Evolutionary conservation across 1,140 invertebrate genomes (phyloP), one percentile per base, ranked within the genome.

Genomic region (Patella vulgata): DNA sequence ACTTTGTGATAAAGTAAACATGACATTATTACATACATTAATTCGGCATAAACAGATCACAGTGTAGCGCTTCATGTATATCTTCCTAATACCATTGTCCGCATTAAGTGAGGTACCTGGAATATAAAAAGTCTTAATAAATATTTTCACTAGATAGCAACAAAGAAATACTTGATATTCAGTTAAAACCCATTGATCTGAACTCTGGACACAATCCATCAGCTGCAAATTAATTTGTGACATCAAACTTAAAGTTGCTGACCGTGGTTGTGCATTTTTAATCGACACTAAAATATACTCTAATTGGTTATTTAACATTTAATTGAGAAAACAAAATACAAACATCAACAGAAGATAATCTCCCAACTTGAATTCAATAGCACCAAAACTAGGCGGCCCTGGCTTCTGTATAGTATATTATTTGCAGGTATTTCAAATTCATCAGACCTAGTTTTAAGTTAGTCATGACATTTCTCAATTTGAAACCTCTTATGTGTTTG

Each of bases 71-170:
- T 47, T 51, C 58, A 75, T 8, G 74, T 76, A 39, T 85, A 85
- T 47, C 87, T 77, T 19, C 88, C 88, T n/a, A 87, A 59, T 30
- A 88, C 86, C 70, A 89, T 80, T 12, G 84, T 80, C 61, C 82
- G 72, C 40, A 89, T 76, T 44, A 89, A 82, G 19, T 85, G 83
- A 5, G 86, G 85, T 19, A 89, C 85, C 79, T 79, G 71, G 11
- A 70, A 66, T 57, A 59, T 43, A 59, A 48, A 43, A 28, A 59
- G 44, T 21, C 39, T 3, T 21, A 42, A 57, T 28, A 53, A 42
- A 9, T 27, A 23, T 23, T 36, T 28, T 6, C 17, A 27, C 23
- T n/a, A 57, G 9, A n/a, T n/a, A 17, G 6, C 28, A 14, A 27
- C 27, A 28, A 8, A 27, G 14, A 14, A 27, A 2, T 27, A 51